phyloP scores from a whole-genome alignment of 2,113 vertebrate genomes.

The Ancistrus triradiatus region DNA sequence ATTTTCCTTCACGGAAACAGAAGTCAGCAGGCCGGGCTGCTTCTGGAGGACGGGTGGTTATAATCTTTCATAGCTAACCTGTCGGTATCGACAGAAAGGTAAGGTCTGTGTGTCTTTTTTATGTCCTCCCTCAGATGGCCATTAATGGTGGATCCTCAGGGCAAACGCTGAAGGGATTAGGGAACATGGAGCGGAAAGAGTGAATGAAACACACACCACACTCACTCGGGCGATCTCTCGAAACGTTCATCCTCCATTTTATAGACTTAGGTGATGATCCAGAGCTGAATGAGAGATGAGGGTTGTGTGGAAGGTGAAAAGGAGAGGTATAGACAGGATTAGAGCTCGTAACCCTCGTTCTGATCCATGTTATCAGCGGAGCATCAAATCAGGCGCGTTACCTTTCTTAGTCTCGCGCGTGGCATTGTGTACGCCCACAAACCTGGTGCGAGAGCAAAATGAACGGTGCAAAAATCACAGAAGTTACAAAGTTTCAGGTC shows the following conservation, averaged over 20 bases:
- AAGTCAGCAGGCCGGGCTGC: slow-evolving; percentile 29
- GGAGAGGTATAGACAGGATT: slow-evolving; percentile 4
- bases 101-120: slow-evolving; percentile 30
- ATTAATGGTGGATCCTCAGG: slow-evolving; percentile 88
- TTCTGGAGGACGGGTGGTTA: slow-evolving; percentile 41
- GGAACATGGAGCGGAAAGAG: slow-evolving; percentile 81
- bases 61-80: slow-evolving; percentile 39
- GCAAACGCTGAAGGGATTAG: slow-evolving; percentile 86
- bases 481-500: no score
- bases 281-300: background rate
- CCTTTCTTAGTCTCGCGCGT: slow-evolving; percentile 17
- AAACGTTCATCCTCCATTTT: background rate
- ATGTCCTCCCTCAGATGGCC: slow-evolving; percentile 73
- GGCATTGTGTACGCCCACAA: slow-evolving; percentile 31
- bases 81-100: slow-evolving; percentile 24
- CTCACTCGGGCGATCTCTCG: slow-evolving; percentile 10
- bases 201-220: slow-evolving; percentile 44
- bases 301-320: slow-evolving; percentile 19
- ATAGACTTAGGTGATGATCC: no score
- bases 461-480: slow-evolving; percentile 13
- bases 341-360: slow-evolving; percentile 26
- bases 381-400: slow-evolving; percentile 10
- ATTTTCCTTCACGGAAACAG: slow-evolving; percentile 30
- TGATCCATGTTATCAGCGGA: slow-evolving; percentile 6
- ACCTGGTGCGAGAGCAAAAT: slow-evolving; percentile 14